Percentiles rank a stretch among this genome's conserved stretches.
These are phyloP conservation scores for Coregonus suidteri DNA, from an alignment of 2,797 vertebrate genomes.

Conservation along the genomic window DNA sequence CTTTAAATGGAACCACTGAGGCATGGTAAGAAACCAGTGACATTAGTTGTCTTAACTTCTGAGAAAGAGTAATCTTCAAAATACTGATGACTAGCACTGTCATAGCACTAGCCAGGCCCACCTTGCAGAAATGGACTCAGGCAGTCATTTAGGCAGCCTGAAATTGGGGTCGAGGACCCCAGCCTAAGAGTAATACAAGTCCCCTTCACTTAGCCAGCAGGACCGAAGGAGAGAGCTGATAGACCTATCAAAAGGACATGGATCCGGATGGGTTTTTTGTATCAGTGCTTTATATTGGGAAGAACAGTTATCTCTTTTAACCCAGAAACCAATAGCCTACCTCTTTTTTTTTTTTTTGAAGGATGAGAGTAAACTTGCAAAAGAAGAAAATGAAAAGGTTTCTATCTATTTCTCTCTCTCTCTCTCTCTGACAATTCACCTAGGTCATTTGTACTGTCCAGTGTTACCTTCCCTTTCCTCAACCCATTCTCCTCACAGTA, in stretches of 20 bases:
- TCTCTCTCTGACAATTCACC: neutral
- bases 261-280: slow-evolving; percentile 23
- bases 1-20: neutral
- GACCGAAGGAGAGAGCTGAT: slow-evolving; percentile 3
- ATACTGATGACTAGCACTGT: neutral
- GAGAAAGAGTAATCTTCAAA: slow-evolving; percentile 13
- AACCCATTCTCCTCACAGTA: too few relatives aligned
- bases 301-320: slow-evolving; percentile 10
- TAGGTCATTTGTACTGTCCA: neutral
- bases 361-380: slow-evolving; percentile 9
- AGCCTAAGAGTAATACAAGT: slow-evolving; percentile 49
- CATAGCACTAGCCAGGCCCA: slow-evolving; percentile 16
- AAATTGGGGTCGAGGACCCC: slow-evolving; percentile 65
- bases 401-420: neutral
- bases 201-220: slow-evolving; percentile 29
- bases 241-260: slow-evolving; percentile 47
- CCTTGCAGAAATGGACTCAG: slow-evolving; percentile 55
- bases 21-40: neutral
- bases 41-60: slow-evolving; percentile 37
- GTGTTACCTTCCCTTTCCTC: neutral
- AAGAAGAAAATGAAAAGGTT: neutral
- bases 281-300: slow-evolving; percentile 12
- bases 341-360: neutral
- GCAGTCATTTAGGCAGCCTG: slow-evolving; percentile 58
- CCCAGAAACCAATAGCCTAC: neutral